Base-by-base conservation (phyloP, 1,140 invertebrate species). In the Trichonephila clavipes region DNA sequence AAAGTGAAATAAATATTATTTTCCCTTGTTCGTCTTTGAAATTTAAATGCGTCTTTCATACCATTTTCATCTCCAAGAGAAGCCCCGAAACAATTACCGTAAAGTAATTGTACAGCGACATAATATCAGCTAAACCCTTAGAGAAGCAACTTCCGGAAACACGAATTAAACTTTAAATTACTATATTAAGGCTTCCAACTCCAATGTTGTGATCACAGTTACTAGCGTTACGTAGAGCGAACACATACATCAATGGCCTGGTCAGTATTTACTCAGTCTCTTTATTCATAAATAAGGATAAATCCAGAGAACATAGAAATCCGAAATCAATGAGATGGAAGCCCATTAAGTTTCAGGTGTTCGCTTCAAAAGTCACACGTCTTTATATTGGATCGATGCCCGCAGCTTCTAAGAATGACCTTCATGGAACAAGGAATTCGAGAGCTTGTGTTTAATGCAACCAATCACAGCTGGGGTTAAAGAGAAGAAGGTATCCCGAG, bases 361-460 rank as follows among this genome's bases (percentile, higher is more conserved):
- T 91, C 72, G 72, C 72, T 91, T 83, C 77, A 91, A 91, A 91
- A 91, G 72, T 91, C 90, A 83, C 90, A 83, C 90, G 61, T 81
- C 90, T 77, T 64, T 69, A 64, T 83, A n/a, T 28, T 24, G 58
- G 90, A 91, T 91, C 90, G 44, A 77, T 34, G 21, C 62, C 34
- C 24, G 16, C 72, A 77, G 28, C 72, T 34, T 77, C 72, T 77
- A 34, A 77, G 72, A 77, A 77, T 77, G 72, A 34, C 72, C 72
- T 59, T 62, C 85, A 62, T 58, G 28, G 58, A 34, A 51, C 62
- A n/a, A 28, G 61, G 61, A 83, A 91, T 91, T 28, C 61, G 90
- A 91, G 90, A 91, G 58, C 69, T 91, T 91, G 77, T 83, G 81
- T 91, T 91, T 91, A 91, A 91, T 91, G 61, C 90, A 83, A 64